Evolutionary conservation across 2,888 invertebrate species (phyloP), one percentile per base, ranked within the genome.

Genomic region (Panopea generosa): DNA sequence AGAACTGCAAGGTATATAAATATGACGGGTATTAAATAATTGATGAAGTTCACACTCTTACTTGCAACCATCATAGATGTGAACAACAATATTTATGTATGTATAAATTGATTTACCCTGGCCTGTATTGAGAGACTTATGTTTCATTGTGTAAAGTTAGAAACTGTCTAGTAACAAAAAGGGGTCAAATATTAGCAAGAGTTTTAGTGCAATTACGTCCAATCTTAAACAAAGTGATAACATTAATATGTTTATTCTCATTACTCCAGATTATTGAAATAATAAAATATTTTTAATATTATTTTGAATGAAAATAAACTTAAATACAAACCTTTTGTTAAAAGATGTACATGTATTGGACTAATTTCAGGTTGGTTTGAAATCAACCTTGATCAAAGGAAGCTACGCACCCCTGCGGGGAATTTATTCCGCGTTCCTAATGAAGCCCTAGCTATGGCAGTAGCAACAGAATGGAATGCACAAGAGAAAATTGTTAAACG

Each of bases 381-480:
- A 93, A 94, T 99, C 9, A 96, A 96, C 20, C 93, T 99, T 82
- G 99, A 99, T 92, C 96, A 97, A 89, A 94, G 95, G 20, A 97
- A 97, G 90, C 93, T 99, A 20, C 98, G 98, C 93, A 99, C 99
- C 2, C 99, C 98, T 0, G 95, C 94, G 86, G 98, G 98, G 1
- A 94, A 95, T 71, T 92, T 95, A 9, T 95, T 99, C 84, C 93
- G 94, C 75, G 95, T 98, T 0, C 95, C 95, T 26, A 97, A 95
- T 92, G 97, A 99, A 93, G 95, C 96, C 0, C 93, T 99, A 60
- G 99, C 99, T 1, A 94, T 98, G 74, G 98, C 97, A 20, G 95
- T 99, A 55, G 98, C 99, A 0, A 95, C 96, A 29, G 99, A 99
- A 94, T 99, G 99, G 97, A 96, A 97, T 87, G 94, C 95, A 6